phyloP scores from a whole-genome alignment of 2,888 invertebrate species.

The Spisula subtruncata region DNA sequence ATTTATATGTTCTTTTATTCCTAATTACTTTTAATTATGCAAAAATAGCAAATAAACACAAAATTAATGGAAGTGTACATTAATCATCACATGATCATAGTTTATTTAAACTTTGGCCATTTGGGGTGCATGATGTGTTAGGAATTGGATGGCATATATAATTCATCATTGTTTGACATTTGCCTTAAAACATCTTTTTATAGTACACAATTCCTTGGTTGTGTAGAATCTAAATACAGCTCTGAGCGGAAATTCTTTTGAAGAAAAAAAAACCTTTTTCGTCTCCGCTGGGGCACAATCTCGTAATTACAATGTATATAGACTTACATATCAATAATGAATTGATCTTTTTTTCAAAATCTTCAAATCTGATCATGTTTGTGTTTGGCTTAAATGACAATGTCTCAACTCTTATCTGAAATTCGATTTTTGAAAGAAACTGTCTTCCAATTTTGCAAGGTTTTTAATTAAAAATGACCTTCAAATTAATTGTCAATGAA shows the following conservation, averaged over 20 bases:
- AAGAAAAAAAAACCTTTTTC: slow-evolving; percentile 6
- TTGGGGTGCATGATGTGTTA: too few species aligned
- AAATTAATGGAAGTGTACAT: too few species aligned
- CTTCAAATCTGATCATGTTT: neutral
- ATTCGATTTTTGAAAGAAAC: neutral
- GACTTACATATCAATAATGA: slow-evolving; percentile 7
- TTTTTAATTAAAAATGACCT: too few species aligned
- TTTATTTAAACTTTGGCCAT: too few species aligned
- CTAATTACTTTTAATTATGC: too few species aligned
- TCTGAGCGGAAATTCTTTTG: neutral
- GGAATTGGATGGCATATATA: too few species aligned
- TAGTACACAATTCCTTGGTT: neutral
- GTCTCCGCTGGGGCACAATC: neutral
- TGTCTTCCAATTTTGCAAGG: neutral
- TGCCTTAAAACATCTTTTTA: neutral
- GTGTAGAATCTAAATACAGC: neutral
- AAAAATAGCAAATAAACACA: too few species aligned
- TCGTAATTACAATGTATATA: neutral
- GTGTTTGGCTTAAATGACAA: neutral
- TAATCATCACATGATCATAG: too few species aligned
- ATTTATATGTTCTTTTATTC: too few species aligned
- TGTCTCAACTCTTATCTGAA: neutral
- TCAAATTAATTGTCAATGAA: too few species aligned
- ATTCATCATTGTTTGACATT: too few species aligned
- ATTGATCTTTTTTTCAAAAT: neutral